Base-by-base conservation (phyloP, 2,113 vertebrate genomes). In the Thalassarche chlororhynchos region DNA sequence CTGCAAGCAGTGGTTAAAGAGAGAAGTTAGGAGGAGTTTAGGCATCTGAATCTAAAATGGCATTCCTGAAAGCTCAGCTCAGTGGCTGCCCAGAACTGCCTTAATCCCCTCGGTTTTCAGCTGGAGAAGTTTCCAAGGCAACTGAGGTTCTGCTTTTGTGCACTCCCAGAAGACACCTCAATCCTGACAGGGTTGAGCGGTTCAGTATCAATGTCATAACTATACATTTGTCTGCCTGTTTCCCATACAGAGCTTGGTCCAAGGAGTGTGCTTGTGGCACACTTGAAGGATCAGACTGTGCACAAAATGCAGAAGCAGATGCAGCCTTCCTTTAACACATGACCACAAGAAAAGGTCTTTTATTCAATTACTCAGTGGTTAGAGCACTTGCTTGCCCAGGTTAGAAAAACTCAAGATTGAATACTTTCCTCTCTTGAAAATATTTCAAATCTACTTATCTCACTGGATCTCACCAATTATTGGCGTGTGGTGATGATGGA, bases 91-190 rank as follows among this genome's bases (percentile, higher is more conserved):
- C 78, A 90, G 74, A 93, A 88, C 71, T 91, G 87, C 87, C 62
- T 93, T 96, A 90, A 95, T 94, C 82, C 85, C 70, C 75, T 88
- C 3, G 24, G 78, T 95, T 97, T 97, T 93, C 92, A 93, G 90
- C 85, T 95, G 92, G 90, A 95, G 95, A 96, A 97, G 97, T 97
- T 97, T 97, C 97, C 97, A 97, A 94, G 97, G 97, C 96, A 97
- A 97, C 97, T 96, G 92, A 96, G 90, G 93, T 96, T 97, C 92
- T 97, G 97, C 95, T 97, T 96, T 94, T 96, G 93, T 95, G 90
- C 87, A 74, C 87, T 97, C 95, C 92, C 96, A 96, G 95, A 97
- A 97, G 97, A 96, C 95, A 95, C 87, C 95, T 97, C 95, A 83
- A 40, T 90, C 70, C 96, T 96, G 93, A 93, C 95, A 96, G 89